Base-by-base conservation (phyloP, 2,888 invertebrate species). In the Syrista parreyssii region DNA sequence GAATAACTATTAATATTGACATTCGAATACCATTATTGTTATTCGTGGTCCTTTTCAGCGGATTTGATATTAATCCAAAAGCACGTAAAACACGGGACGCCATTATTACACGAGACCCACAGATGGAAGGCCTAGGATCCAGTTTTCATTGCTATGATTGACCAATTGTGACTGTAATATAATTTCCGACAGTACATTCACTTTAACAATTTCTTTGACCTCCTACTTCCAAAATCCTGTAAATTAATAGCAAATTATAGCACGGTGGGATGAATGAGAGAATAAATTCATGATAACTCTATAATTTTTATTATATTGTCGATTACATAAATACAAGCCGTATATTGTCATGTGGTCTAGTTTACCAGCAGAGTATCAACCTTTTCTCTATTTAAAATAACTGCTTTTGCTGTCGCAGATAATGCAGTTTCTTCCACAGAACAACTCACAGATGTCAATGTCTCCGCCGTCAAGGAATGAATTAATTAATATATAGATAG, bases 81-180 rank as follows among this genome's bases (percentile, higher is more conserved):
- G 82, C 79, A 68, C 82, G 81, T 75, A 87, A 76, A 40, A 89
- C 76, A 68, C 82, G 81, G 76, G 76, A 83, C 33, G 89, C 85
- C 90, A 90, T 90, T 82, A 77, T 82, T 78, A 32, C 77, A 69
- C 2, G 23, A 23, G 6, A 23, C 55, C 55, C 23, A 1, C 9
- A 55, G 55, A 23, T 6, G 23, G 23, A 55, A 55, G 55, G 23
- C 23, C 55, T 23, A 55, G 23, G 55, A 55, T 55, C 23, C 55
- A 55, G 9, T 55, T 23, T 55, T 23, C 55, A 55, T 55, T 55
- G 23, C 23, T 9, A 55, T 23, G 23, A 55, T 9, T 9, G 55
- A 9, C 23, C 55, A 23, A 55, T 23, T 23, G 23, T 23, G 23
- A 9, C 9, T 55, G 34, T 4, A 34, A 34, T 34, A 23, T 23